Evolutionary conservation across 2,888 invertebrate genomes (phyloP).

Genomic region (Thera britannica): DNA sequence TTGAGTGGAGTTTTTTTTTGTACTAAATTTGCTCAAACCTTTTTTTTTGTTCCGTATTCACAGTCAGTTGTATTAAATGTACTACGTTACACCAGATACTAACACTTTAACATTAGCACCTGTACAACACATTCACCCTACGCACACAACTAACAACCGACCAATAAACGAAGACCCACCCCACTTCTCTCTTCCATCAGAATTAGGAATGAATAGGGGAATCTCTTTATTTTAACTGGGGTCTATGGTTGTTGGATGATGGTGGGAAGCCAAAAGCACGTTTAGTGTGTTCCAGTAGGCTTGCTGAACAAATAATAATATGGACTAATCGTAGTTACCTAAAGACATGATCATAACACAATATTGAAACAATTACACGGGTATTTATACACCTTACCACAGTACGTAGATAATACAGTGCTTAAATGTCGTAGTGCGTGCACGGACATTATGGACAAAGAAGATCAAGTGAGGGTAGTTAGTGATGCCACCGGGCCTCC

Average conservation of each 20-base stretch:
- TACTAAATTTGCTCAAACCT: constrained; percentile 6
- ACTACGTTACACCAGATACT: constrained; percentile 50
- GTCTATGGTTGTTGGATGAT: constrained; percentile 49
- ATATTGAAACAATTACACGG: too few species aligned
- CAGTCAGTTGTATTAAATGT: background rate
- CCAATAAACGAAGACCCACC: constrained; percentile 52
- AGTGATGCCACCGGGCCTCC: too few species aligned
- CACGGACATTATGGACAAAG: too few species aligned
- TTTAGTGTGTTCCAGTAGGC: constrained; percentile 11
- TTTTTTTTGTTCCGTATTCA: background rate
- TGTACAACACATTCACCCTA: constrained; percentile 55
- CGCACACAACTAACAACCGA: constrained; percentile 51
- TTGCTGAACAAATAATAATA: background rate
- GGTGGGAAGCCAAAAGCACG: constrained; percentile 32
- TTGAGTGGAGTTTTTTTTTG: too few species aligned
- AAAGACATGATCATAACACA: too few species aligned
- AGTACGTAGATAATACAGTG: too few species aligned
- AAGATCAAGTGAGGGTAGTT: too few species aligned
- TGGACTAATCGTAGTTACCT: background rate
- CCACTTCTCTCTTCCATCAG: constrained; percentile 33
- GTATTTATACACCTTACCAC: too few species aligned
- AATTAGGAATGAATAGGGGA: constrained; percentile 42
- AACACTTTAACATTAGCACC: constrained; percentile 57
- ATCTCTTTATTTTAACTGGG: constrained; percentile 43
- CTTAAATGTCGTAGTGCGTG: too few species aligned